A percentile compares a stretch with the other conserved stretches of the same genome.
Evolutionary conservation across 2,888 invertebrate species (phyloP).

Genomic region (Mesorhabditis spiculigera): DNA sequence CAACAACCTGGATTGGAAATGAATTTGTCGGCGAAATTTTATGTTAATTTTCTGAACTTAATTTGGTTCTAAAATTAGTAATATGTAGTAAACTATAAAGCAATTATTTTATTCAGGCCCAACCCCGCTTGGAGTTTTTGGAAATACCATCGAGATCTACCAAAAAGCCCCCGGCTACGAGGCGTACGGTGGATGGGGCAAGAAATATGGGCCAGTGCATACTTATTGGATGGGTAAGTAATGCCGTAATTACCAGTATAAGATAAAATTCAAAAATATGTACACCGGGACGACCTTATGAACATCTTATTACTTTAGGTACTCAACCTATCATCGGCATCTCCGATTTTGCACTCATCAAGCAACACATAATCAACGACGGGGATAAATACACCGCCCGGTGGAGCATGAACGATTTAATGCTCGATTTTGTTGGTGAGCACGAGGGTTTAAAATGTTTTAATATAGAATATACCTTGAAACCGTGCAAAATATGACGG

Average conservation of each 20-base stretch:
- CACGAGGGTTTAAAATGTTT: too few relatives aligned
- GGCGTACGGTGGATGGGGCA: slow-evolving; percentile 17
- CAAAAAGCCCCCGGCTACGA: slow-evolving; percentile 21
- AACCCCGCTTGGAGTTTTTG: slow-evolving; percentile 19
- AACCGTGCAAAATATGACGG: too few relatives aligned
- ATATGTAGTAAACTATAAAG: too few relatives aligned
- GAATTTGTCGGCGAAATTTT: too few relatives aligned
- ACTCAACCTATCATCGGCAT: slow-evolving; percentile 20
- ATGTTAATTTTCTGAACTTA: too few relatives aligned
- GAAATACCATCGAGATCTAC: slow-evolving; percentile 19
- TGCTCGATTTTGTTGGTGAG: background rate
- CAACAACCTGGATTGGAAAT: too few relatives aligned
- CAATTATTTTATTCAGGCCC: slow-evolving; percentile 16
- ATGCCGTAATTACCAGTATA: background rate
- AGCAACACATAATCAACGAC: slow-evolving; percentile 28
- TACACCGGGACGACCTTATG: background rate
- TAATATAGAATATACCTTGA: too few relatives aligned
- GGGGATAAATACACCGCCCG: slow-evolving; percentile 27
- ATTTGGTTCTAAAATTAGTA: too few relatives aligned
- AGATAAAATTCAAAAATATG: background rate
- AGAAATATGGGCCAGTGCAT: slow-evolving; percentile 23
- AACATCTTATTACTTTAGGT: slow-evolving; percentile 12
- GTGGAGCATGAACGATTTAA: slow-evolving; percentile 16
- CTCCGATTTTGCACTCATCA: slow-evolving; percentile 20
- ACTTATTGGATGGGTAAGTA: slow-evolving; percentile 22